Evolutionary conservation across 2,888 invertebrate species (phyloP).

Genomic region (Rhingia campestris): DNA sequence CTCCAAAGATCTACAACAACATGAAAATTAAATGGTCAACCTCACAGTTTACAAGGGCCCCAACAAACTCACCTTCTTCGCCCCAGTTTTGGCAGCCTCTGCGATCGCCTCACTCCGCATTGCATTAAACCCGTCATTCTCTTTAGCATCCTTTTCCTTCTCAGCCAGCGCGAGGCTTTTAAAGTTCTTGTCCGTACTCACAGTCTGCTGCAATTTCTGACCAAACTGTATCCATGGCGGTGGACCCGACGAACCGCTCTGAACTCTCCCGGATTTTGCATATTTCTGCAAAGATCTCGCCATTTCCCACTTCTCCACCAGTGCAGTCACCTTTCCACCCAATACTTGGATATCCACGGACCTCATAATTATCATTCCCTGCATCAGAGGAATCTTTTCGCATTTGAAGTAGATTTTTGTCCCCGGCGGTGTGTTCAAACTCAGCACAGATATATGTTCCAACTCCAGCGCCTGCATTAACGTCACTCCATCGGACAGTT

Average conservation of each 20-base stretch:
- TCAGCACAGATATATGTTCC: conserved; percentile 87
- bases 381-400: conserved; percentile 85
- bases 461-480: conserved; percentile 91
- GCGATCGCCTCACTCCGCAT: conserved; percentile 95
- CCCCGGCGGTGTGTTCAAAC: conserved; percentile 94
- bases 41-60: not conserved
- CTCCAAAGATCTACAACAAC: conserved; percentile 84
- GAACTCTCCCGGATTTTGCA: conserved; percentile 81
- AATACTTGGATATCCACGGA: conserved; percentile 88
- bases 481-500: conserved; percentile 92
- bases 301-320: conserved; percentile 95
- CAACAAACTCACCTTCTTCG: conserved; percentile 83
- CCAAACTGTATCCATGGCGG: conserved; percentile 97
- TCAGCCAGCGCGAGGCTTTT: conserved; percentile 86
- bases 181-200: conserved; percentile 86
- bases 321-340: conserved; percentile 91
- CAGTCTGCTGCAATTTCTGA: conserved; percentile 86
- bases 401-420: conserved; percentile 88
- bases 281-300: conserved; percentile 87
- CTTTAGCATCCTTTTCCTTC: conserved; percentile 84
- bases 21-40: not conserved
- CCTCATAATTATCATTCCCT: conserved; percentile 89
- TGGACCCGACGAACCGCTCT: conserved; percentile 86
- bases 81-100: conserved; percentile 89
- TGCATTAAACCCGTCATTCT: conserved; percentile 93